phyloP scores from a whole-genome alignment of 2,888 invertebrate genomes.

The Eudemis profundana region DNA sequence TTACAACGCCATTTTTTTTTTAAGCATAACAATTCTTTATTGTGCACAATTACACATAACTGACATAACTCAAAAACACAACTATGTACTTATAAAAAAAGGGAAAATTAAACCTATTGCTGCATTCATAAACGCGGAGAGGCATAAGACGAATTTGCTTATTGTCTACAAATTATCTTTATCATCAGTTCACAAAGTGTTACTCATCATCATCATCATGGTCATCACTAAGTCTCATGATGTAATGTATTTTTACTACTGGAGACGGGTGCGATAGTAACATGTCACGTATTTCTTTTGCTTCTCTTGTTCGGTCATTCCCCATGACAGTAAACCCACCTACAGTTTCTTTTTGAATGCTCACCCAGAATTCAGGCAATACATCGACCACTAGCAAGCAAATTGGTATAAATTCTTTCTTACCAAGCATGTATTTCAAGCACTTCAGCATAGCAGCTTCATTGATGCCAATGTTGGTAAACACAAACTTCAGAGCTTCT shows the following conservation, averaged over 20 bases:
- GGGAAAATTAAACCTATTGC: too few relatives aligned
- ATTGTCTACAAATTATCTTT: too few relatives aligned
- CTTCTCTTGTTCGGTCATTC: constrained; percentile 9
- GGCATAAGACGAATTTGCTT: too few relatives aligned
- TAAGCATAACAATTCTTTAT: too few relatives aligned
- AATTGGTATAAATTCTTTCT: constrained; percentile 24
- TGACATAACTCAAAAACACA: too few relatives aligned
- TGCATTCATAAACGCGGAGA: too few relatives aligned
- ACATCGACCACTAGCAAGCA: constrained; percentile 27
- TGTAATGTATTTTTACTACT: constrained; percentile 30
- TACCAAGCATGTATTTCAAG: constrained; percentile 7
- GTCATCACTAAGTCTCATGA: constrained; percentile 15
- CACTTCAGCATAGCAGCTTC: neutral
- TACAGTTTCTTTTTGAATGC: neutral
- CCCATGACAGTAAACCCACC: neutral
- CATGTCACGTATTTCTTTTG: constrained; percentile 4
- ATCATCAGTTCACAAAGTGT: too few relatives aligned
- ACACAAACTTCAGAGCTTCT: neutral
- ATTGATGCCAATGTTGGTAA: neutral
- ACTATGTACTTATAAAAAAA: too few relatives aligned
- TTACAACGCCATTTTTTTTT: too few relatives aligned
- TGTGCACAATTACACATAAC: too few relatives aligned
- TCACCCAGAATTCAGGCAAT: neutral
- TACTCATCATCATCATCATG: neutral
- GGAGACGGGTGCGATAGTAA: constrained; percentile 14